Conservation (phyloP, 2,888 invertebrate species). For the Lasioglossum marginatum region DNA sequence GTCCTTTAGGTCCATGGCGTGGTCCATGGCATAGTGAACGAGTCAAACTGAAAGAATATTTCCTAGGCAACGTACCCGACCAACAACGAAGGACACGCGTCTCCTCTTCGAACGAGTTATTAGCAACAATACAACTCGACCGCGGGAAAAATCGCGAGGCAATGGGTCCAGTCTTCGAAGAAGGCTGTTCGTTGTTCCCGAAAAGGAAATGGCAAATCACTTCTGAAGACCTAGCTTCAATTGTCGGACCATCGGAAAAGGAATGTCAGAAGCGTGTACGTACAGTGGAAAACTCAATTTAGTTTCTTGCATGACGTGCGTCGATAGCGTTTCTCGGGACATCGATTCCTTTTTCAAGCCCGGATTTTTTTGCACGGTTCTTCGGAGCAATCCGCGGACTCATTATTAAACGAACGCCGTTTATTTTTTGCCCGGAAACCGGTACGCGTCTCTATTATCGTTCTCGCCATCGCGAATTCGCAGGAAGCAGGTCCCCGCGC, state of each 20-base stretch:
- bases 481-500: slow-evolving; percentile 27
- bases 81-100: neutral
- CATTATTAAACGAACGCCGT: slow-evolving; percentile 35
- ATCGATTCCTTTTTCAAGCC: slow-evolving; percentile 7
- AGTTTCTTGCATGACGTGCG: slow-evolving; percentile 41
- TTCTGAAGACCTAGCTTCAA: neutral
- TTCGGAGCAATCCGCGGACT: slow-evolving; percentile 32
- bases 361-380: slow-evolving; percentile 15
- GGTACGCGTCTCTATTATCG: slow-evolving; percentile 56
- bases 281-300: slow-evolving; percentile 41
- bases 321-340: slow-evolving; percentile 27
- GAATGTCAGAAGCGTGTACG: neutral
- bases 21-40: no score
- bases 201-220: neutral
- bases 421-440: slow-evolving; percentile 46
- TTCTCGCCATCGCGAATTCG: slow-evolving; percentile 54
- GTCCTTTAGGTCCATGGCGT: no score
- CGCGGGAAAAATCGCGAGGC: neutral
- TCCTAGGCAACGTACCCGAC: neutral
- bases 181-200: neutral
- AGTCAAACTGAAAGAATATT: neutral
- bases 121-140: neutral
- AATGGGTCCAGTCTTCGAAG: neutral
- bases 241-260: neutral
- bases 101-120: neutral